Base-by-base conservation (phyloP, 2,888 invertebrate genomes). In the Folsomia candida region DNA sequence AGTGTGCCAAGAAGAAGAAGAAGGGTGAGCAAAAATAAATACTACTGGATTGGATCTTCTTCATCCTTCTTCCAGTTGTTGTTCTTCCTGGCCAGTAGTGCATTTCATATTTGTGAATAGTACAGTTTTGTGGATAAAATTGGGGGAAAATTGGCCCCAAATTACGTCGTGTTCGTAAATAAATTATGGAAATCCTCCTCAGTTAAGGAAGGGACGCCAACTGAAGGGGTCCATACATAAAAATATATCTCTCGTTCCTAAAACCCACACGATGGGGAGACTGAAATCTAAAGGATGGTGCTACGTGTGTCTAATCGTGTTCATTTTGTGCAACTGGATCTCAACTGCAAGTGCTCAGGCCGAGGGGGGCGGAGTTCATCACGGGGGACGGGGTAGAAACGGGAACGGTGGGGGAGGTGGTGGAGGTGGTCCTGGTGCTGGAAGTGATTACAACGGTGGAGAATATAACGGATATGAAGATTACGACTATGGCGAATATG, bases 401-500 rank as follows among this genome's bases (percentile, higher is more conserved):
- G 71, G 74, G 51, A 51, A 66, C 37, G 69, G 71, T 14, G 66
- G 70, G 14, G 71, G 22, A 54, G 54, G 54, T 54, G 54, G 65
- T 2, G n/a, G 64, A 27, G 67, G 69, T 26, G 57, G 61, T 22
- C 29, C 25, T 18, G 71, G 74, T n/a, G 61, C 20, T 20, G 68
- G 69, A 51, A 65, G 59, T 20, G 69, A 29, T 67, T 73, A 72
- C 27, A 71, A 73, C 29, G 76, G 75, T 26, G 75, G 76, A 60
- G 73, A 72, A 27, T 71, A 76, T 47, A 76, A 73, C 57, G 77
- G 73, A 24, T 78, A 78, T 51, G 76, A 80, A 54, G 78, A 79
- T 37, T 72, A 79, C 47, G 76, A 78, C 37, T 78, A 79, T 69
- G 77, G 70, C n/a, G 76, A 81, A n/a, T 68, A 76, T 27, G 79